phyloP scores from a whole-genome alignment of 2,113 vertebrate genomes.

The Panthera tigris region DNA sequence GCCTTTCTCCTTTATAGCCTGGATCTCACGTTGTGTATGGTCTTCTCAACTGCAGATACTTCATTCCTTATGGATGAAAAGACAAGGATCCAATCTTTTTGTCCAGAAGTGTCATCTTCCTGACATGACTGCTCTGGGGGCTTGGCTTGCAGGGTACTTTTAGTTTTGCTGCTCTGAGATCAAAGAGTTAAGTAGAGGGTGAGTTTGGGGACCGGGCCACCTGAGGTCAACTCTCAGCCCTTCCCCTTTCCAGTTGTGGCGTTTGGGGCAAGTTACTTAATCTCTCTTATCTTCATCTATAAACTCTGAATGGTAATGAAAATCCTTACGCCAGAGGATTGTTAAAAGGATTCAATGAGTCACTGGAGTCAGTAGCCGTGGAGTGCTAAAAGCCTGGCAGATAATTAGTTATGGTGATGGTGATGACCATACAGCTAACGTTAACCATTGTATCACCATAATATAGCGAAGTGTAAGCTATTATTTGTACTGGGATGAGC shows the following conservation, averaged over 20 bases:
- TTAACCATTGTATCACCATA: not conserved
- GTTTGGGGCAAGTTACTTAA: not conserved
- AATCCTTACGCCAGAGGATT: not conserved
- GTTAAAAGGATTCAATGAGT: not conserved
- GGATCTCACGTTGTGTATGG: not conserved
- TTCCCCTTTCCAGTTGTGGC: not conserved
- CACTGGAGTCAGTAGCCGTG: not conserved
- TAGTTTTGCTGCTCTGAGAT: not conserved
- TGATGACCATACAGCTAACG: not conserved
- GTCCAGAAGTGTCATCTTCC: not conserved
- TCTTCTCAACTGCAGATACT: not conserved
- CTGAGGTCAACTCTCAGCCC: not conserved
- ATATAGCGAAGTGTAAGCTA: not conserved
- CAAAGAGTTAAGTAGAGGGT: not conserved
- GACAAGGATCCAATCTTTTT: not conserved
- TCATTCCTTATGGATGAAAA: constrained; percentile 7
- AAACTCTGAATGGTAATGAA: not conserved
- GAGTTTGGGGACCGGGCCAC: not conserved
- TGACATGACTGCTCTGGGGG: not conserved
- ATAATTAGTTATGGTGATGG: not conserved
- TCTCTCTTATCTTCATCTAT: not conserved
- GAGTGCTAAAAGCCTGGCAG: not conserved
- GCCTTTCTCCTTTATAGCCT: not conserved
- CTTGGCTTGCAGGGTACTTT: not conserved
- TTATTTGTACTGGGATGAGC: not conserved